Percentiles rank a stretch among this genome's conserved stretches.
These are phyloP conservation scores for Donacobius atricapilla DNA, from an alignment of 2,113 vertebrate genomes.

Conservation along the genomic window DNA sequence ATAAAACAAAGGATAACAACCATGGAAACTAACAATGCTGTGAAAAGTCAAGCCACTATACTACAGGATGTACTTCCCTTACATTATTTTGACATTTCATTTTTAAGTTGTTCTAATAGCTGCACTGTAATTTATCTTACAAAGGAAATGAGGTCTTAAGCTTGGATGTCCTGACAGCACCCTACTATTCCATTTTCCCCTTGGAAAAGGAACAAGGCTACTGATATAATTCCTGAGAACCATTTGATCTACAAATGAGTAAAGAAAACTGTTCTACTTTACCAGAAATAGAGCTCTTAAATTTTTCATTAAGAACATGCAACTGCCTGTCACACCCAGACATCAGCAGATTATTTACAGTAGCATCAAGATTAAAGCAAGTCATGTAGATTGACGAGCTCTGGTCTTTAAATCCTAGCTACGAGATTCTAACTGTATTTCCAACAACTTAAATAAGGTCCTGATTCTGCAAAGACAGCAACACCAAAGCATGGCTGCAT, in stretches of 20 bases:
- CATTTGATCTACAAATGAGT: neutral
- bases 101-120: neutral
- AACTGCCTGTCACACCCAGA: neutral
- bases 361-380: neutral
- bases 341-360: neutral
- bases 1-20: neutral
- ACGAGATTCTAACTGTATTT: neutral
- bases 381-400: neutral
- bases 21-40: neutral
- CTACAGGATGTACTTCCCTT: neutral
- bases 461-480: neutral
- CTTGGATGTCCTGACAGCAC: neutral
- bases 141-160: neutral
- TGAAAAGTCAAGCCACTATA: neutral
- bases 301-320: neutral
- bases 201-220: neutral
- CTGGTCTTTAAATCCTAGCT: neutral
- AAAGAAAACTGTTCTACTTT: neutral
- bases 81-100: neutral
- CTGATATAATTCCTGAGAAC: neutral
- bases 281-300: neutral
- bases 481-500: neutral
- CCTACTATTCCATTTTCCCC: neutral
- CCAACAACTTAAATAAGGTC: neutral
- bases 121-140: neutral